These are phyloP conservation scores for Lasioglossum figueresi DNA, from an alignment of 2,888 invertebrate species.

Conservation along the genomic window DNA sequence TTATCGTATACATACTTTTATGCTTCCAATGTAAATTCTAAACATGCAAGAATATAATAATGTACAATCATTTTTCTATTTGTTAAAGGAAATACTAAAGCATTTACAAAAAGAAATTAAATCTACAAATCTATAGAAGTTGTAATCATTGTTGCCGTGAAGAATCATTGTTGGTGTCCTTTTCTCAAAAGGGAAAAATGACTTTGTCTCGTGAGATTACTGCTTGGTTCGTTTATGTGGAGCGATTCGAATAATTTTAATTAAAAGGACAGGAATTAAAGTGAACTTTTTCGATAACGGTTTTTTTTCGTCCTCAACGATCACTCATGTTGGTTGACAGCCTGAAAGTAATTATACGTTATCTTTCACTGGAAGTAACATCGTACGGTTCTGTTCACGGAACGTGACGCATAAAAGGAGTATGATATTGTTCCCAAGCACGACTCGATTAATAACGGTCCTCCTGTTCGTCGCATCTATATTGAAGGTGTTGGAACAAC, in stretches of 20 bases:
- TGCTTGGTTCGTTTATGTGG: neutral
- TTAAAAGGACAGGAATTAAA: neutral
- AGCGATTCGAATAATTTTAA: neutral
- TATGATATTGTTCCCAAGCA: conserved; percentile 10
- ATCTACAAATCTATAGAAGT: no score
- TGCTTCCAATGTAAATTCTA: no score
- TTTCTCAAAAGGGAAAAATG: neutral
- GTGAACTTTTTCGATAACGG: neutral
- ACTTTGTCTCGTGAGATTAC: neutral
- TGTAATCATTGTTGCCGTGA: no score
- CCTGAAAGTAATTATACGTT: conserved; percentile 10
- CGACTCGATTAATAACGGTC: conserved; percentile 54
- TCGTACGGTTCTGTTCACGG: conserved; percentile 1
- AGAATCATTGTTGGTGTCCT: neutral
- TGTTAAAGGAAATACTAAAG: no score
- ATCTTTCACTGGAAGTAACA: neutral
- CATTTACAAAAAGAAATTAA: no score
- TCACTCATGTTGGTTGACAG: neutral
- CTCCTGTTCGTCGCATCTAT: conserved; percentile 2
- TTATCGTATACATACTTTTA: no score
- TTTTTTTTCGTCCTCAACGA: neutral
- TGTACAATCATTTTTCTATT: no score
- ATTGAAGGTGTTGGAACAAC: conserved; percentile 20
- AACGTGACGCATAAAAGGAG: conserved; percentile 26
- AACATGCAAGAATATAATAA: no score